Percentiles rank a stretch among this genome's conserved stretches.
Conservation (phyloP, 2,888 invertebrate genomes). For the Tholera decimalis region DNA sequence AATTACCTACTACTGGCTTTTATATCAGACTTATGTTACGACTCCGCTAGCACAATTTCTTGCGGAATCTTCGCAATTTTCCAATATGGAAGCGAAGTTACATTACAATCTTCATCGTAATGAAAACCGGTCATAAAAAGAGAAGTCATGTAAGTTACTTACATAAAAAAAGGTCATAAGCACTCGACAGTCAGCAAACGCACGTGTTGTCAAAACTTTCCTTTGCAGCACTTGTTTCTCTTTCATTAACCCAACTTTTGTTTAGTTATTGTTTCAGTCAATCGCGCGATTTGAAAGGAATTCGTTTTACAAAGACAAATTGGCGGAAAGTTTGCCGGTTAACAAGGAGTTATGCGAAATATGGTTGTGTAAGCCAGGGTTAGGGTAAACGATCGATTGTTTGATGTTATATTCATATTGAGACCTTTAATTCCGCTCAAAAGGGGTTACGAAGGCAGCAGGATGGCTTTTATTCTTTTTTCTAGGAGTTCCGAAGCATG, state of each 20-base stretch:
- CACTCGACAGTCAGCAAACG: not conserved
- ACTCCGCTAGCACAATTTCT: too few species aligned
- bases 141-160: slow-evolving; percentile 18
- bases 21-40: too few species aligned
- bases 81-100: not conserved
- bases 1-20: too few species aligned
- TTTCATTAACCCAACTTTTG: slow-evolving; percentile 27
- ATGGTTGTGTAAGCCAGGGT: slow-evolving; percentile 24
- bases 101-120: not conserved
- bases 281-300: slow-evolving; percentile 16
- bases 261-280: slow-evolving; percentile 21
- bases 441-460: not conserved
- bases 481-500: not conserved
- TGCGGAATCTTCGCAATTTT: too few species aligned
- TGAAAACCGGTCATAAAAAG: not conserved
- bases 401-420: not conserved
- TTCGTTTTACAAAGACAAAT: slow-evolving; percentile 27
- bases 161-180: slow-evolving; percentile 4
- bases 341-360: not conserved
- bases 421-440: not conserved
- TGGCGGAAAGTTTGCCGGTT: slow-evolving; percentile 21
- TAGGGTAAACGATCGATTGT: slow-evolving; percentile 3
- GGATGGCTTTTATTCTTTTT: not conserved
- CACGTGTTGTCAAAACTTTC: slow-evolving; percentile 12
- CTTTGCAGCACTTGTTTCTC: not conserved